These are phyloP conservation scores for Epsilonema sp. DNA, from an alignment of 2,888 invertebrate species.

Conservation along the genomic window DNA sequence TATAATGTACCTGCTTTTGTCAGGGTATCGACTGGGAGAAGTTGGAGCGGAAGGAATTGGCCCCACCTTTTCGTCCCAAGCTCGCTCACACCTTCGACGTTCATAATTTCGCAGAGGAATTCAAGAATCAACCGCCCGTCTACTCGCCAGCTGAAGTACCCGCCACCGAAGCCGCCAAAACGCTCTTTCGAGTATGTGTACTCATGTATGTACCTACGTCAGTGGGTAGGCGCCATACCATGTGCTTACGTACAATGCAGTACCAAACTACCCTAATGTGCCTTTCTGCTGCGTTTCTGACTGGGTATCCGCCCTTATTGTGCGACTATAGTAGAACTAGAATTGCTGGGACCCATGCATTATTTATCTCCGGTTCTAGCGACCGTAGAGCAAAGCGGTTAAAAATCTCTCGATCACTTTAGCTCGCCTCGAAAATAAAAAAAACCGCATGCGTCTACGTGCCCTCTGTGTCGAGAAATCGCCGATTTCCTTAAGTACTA, in stretches of 20 bases:
- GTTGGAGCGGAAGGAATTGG: constrained; percentile 51
- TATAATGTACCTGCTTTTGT: not conserved
- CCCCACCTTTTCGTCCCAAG: constrained; percentile 74
- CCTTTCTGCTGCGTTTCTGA: too few relatives aligned
- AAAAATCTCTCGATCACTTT: too few relatives aligned
- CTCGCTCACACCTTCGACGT: constrained; percentile 67
- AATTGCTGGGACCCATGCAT: too few relatives aligned
- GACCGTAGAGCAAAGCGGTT: too few relatives aligned
- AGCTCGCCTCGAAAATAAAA: too few relatives aligned
- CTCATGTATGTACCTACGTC: not conserved
- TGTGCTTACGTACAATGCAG: too few relatives aligned
- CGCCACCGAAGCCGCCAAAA: constrained; percentile 47
- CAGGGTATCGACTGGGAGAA: constrained; percentile 58
- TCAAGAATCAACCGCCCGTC: constrained; percentile 70
- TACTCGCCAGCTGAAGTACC: constrained; percentile 79
- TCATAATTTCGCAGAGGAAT: constrained; percentile 88
- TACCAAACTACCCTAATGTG: too few relatives aligned
- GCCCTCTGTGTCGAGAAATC: too few relatives aligned
- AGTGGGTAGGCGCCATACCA: not conserved
- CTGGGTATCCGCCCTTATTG: too few relatives aligned
- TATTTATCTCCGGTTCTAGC: too few relatives aligned
- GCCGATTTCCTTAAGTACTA: too few relatives aligned
- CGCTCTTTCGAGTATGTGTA: constrained; percentile 62
- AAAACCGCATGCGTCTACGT: too few relatives aligned
- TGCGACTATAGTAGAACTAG: not conserved